Evolutionary conservation across 2,113 vertebrate species (phyloP), one percentile per base, ranked within the genome.

Genomic region (Odontophorus gujanensis): DNA sequence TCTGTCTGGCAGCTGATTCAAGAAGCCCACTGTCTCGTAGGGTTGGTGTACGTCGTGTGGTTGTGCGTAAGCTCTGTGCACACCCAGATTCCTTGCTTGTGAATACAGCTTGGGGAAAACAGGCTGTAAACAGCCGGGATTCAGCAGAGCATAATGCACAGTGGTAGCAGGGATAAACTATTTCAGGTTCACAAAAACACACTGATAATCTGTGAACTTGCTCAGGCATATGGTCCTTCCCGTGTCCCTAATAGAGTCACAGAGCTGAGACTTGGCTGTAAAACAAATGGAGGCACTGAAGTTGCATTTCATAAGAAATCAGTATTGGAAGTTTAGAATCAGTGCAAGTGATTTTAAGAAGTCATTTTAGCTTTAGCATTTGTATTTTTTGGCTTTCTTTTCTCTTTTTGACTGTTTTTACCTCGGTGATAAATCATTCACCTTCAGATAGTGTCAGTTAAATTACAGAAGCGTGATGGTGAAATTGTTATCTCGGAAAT

Each of bases 41-140:
- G 51, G 25, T 51, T 51, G 50, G 25, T 53, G 20, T 15, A 8
- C 6, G 1, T 42, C 0, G 1, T n/a, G n/a, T 25, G 38, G 22
- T 53, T 20, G 38, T 40, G 55, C 30, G 7, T 25, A 17, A 6
- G 38, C 43, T 48, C 58, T 66, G 51, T 28, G 68, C 67, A 28
- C 55, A 26, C 65, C 85, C 51, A 13, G 8, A 77, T 94, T 62
- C 62, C 58, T 87, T 32, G 8, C 14, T 36, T 62, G 50, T 80
- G 76, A 84, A 25, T 28, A 26, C 32, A 59, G 38, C 38, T 38
- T 67, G 32, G 20, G 43, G 32, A 88, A 73, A 19, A 17, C 24
- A 68, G 59, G 2, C 81, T 63, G 13, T 26, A 65, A 90, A 42
- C 16, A 61, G 26, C 10, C 34, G 8, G 34, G 36, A 6, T 28